These are phyloP conservation scores for Hymenochirus boettgeri DNA, from an alignment of 2,113 vertebrate genomes.

Conservation along the genomic window DNA sequence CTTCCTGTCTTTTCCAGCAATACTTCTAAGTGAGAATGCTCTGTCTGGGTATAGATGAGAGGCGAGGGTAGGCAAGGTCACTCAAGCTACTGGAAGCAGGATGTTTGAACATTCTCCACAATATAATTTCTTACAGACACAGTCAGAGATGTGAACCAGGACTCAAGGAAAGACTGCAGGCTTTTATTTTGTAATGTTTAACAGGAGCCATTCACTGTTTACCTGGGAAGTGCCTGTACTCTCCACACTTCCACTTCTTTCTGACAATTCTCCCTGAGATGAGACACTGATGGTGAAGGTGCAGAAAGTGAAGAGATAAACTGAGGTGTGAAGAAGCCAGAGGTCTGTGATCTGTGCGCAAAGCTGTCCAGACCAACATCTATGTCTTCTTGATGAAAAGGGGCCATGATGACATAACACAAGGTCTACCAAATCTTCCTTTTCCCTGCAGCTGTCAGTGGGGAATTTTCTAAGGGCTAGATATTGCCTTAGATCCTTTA, in stretches of 20 bases:
- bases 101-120: no score
- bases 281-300: slow-evolving; percentile 67
- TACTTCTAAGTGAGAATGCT: no score
- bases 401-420: slow-evolving; percentile 80
- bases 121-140: no score
- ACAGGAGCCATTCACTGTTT: slow-evolving; percentile 6
- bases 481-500: slow-evolving; percentile 93
- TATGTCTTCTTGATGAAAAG: slow-evolving; percentile 56
- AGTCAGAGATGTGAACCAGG: no score
- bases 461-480: slow-evolving; percentile 88
- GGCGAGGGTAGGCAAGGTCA: no score
- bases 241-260: slow-evolving; percentile 70
- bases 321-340: slow-evolving; percentile 63
- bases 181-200: no score
- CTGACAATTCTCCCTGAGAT: slow-evolving; percentile 75
- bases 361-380: slow-evolving; percentile 72
- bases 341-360: slow-evolving; percentile 56
- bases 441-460: slow-evolving; percentile 89
- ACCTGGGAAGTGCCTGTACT: slow-evolving; percentile 73
- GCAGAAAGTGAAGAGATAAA: slow-evolving; percentile 61
- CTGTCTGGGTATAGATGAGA: no score
- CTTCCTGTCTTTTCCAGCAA: no score
- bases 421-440: slow-evolving; percentile 92
- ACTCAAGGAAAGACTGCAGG: no score
- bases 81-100: no score